Percentiles rank a stretch among this genome's conserved stretches.
Conservation (phyloP, 1,140 invertebrate species). For the Drosophila sp. region DNA sequence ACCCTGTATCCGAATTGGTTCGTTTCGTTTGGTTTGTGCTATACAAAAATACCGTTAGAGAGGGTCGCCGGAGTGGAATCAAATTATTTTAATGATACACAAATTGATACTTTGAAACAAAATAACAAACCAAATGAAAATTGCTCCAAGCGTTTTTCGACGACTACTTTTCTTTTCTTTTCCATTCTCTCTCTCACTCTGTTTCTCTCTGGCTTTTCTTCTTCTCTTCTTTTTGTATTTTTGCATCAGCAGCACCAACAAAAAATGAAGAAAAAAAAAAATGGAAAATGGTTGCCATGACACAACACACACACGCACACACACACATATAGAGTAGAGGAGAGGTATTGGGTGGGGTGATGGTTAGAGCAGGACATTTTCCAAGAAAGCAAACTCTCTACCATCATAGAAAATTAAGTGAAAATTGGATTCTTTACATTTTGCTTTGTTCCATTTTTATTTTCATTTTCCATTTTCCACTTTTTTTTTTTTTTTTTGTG, state of each 20-base stretch:
- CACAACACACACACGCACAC: conserved; percentile 7
- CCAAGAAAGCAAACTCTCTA: conserved; percentile 54
- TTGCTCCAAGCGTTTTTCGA: conserved; percentile 55
- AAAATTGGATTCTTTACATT: conserved; percentile 75
- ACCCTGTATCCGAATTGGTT: too few species aligned
- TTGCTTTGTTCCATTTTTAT: conserved; percentile 26
- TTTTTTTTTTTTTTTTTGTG: conserved; percentile 20
- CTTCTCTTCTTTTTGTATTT: not conserved
- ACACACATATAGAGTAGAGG: conserved; percentile 10
- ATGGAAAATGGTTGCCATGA: conserved; percentile 46
- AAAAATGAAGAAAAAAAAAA: conserved; percentile 4
- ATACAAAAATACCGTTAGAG: conserved; percentile 5
- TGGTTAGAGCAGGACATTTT: conserved; percentile 7
- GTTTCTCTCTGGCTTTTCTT: not conserved
- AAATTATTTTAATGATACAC: conserved; percentile 82
- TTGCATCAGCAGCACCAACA: conserved; percentile 8
- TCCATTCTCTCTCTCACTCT: not conserved
- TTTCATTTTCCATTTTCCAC: not conserved
- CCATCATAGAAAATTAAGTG: conserved; percentile 68
- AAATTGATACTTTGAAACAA: conserved; percentile 80
- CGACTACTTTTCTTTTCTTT: conserved; percentile 43
- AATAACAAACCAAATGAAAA: conserved; percentile 79
- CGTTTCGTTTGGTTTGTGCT: not conserved
- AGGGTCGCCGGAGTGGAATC: conserved; percentile 66
- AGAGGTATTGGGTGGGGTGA: not conserved